Evolutionary conservation across 2,888 invertebrate genomes (phyloP), one percentile per base, ranked within the genome.

Genomic region (Drosophila fungiperda): DNA sequence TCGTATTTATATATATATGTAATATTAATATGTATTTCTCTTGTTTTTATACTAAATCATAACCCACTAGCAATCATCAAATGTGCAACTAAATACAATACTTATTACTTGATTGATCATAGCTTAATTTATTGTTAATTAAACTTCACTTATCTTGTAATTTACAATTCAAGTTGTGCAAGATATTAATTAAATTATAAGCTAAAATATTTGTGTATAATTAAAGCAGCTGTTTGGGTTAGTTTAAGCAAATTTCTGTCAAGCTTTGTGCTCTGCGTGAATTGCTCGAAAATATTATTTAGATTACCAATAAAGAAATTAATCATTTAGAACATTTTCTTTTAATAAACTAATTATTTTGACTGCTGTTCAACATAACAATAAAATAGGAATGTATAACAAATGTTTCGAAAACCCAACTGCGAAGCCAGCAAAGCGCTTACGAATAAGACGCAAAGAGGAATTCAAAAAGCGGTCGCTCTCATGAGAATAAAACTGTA

Each of bases 181-280:
- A 11, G 12, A 1, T 8, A 36, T 32, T 36, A 15, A 55, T 55
- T 4, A 33, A 32, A 7, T 20, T n/a, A 38, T 12, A 8, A 12
- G 20, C 15, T 42, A 49, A 62, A 20, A 38, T 74, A 29, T 29
- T 58, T 38, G 17, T 26, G 36, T 59, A 71, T 63, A 59, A 45
- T 50, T 11, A 1, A 68, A 62, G 70, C 70, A 36, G 49, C 15
- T 54, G 45, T 49, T 53, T 45, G 23, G 45, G 32, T 73, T 78
- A 75, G 58, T 61, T 58, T 4, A 73, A 58, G 53, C 53, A 26
- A 17, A 20, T 40, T 76, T 17, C 23, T 45, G 9, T 42, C 11
- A 58, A 58, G 60, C 60, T 15, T 32, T 45, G 57, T 54, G 73
- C 59, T 29, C 38, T 29, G 61, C 58, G 73, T 54, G 58, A 20